Conservation (phyloP, 2,797 vertebrate genomes). For the Poecilia wingei region DNA sequence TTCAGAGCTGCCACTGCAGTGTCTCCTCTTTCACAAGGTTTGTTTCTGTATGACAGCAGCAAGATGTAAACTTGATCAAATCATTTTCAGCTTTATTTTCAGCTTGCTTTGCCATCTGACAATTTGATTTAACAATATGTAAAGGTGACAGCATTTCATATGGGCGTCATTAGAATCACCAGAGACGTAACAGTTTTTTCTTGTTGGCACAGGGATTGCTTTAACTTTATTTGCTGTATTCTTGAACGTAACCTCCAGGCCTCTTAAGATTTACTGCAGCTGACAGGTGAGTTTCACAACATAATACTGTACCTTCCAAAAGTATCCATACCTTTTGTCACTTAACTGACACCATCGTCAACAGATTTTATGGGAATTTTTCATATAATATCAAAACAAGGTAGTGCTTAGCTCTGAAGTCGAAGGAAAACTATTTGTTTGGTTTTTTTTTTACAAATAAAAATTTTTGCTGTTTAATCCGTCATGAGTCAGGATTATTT, state of each 20-base stretch:
- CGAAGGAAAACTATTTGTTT: neutral
- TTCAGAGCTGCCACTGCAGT: neutral
- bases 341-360: neutral
- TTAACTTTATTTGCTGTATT: neutral
- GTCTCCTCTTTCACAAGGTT: neutral
- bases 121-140: neutral
- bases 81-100: neutral
- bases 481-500: too few species aligned
- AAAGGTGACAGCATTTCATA: neutral
- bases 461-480: too few species aligned
- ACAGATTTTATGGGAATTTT: neutral
- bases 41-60: neutral
- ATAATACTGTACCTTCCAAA: neutral
- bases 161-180: neutral
- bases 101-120: neutral
- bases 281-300: neutral
- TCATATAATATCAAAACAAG: neutral
- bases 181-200: neutral
- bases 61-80: neutral
- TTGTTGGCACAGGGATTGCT: neutral
- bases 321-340: neutral
- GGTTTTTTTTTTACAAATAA: too few species aligned
- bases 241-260: neutral
- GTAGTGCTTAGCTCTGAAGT: neutral
- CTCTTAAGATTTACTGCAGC: neutral